Conservation (phyloP, 2,888 invertebrate genomes). For the Cephalotes varians region DNA sequence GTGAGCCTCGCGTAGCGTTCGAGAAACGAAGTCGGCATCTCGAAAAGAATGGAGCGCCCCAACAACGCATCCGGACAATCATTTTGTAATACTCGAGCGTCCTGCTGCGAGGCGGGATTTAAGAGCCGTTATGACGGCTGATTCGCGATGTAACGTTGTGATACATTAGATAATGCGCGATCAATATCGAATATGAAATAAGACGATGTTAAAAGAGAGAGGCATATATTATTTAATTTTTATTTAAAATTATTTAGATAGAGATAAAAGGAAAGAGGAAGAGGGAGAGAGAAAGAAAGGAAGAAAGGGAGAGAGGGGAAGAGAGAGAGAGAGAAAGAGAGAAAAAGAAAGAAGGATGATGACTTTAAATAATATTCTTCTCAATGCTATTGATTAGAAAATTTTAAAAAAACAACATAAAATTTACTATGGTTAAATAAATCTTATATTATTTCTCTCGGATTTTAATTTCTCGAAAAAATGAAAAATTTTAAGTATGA, state of each 20-base stretch:
- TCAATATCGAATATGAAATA: background rate
- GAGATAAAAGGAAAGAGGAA: background rate
- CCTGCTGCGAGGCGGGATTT: constrained; percentile 21
- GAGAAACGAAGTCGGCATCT: constrained; percentile 43
- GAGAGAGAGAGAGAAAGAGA: background rate
- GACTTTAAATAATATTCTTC: background rate
- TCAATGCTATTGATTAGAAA: background rate
- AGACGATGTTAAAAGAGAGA: background rate
- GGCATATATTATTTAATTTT: background rate
- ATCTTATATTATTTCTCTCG: background rate
- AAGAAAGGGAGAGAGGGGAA: too few species aligned
- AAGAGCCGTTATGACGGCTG: constrained; percentile 35
- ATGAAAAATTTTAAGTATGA: background rate
- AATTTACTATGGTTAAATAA: background rate
- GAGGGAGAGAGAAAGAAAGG: background rate
- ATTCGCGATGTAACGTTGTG: constrained; percentile 34
- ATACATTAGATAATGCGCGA: constrained; percentile 27
- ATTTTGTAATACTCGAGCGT: constrained; percentile 46
- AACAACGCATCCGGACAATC: constrained; percentile 49
- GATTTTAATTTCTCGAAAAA: background rate
- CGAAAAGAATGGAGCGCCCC: constrained; percentile 31
- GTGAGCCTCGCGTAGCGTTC: constrained; percentile 29
- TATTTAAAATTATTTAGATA: background rate
- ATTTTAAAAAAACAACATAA: background rate
- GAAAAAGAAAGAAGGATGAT: too few species aligned